These are phyloP conservation scores for Gopherus flavomarginatus DNA, from an alignment of 2,113 vertebrate species.

Conservation along the genomic window DNA sequence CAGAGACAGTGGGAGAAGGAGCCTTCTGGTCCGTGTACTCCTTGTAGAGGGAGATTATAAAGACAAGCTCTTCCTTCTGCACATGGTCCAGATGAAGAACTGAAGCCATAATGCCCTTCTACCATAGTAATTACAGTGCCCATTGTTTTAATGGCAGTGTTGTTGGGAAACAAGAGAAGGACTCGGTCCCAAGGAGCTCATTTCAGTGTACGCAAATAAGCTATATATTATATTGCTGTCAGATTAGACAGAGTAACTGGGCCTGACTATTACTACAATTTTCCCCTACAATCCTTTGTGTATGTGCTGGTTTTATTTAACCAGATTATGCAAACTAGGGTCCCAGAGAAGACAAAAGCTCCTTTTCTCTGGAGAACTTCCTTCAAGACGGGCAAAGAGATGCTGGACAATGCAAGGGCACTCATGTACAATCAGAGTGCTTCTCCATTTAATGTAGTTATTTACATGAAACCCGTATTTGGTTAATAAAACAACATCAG, in stretches of 20 bases:
- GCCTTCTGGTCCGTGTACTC: slow-evolving; percentile 68
- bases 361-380: slow-evolving; percentile 48
- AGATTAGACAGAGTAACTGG: slow-evolving; percentile 66
- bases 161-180: slow-evolving; percentile 69
- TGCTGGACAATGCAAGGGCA: background rate
- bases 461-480: background rate
- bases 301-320: slow-evolving; percentile 49
- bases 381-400: background rate
- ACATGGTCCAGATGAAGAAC: slow-evolving; percentile 67
- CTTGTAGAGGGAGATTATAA: slow-evolving; percentile 66
- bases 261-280: slow-evolving; percentile 32
- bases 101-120: slow-evolving; percentile 67
- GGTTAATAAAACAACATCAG: background rate
- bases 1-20: slow-evolving; percentile 72
- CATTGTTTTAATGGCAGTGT: slow-evolving; percentile 74
- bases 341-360: slow-evolving; percentile 46
- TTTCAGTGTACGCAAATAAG: slow-evolving; percentile 65
- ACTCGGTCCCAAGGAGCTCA: slow-evolving; percentile 62
- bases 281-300: slow-evolving; percentile 37
- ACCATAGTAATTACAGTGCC: slow-evolving; percentile 70
- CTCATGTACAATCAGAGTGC: accelerated
- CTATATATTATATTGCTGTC: slow-evolving; percentile 69
- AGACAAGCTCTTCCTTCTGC: slow-evolving; percentile 73
- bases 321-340: slow-evolving; percentile 62
- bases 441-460: background rate